Base-by-base conservation (phyloP, 2,888 invertebrate species). In the Drosophila meridiana region DNA sequence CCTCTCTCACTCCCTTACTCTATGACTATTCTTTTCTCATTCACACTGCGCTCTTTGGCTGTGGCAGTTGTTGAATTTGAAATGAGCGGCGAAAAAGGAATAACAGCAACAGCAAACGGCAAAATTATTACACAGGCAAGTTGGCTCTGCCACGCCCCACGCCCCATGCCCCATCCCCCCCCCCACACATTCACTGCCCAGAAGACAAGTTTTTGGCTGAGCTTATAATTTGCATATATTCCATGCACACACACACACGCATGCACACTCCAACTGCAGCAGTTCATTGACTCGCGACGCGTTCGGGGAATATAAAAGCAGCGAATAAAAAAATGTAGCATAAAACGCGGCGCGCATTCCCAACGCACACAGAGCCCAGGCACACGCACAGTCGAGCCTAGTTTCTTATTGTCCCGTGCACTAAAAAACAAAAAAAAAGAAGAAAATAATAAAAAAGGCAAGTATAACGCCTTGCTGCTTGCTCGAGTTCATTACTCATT, bases 401-500 rank as follows among this genome's bases (percentile, higher is more conserved):
- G 84, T 89, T 87, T 85, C 79, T 69, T 78, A 83, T 87, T 89
- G 81, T 88, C 47, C 71, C 70, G 58, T 62, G 78, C 61, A 73
- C 71, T 64, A 50, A 14, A 42, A 50, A 65, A 20, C 20, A 20
- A 76, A 71, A 79, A 66, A 20, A 40, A 20, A 28, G 11, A 11
- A 14, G 3, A 32, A 20, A 34, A 34, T 34, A 42, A 20, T 20
- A 20, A 20, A 20, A 4, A 1, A 32, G 43, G 45, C 36, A 59
- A 59, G 36, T 30, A n/a, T 45, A 57, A 56, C 73, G 65, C 53
- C 64, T 83, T 69, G 40, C 62, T 58, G 6, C 30, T 14, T 8
- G 48, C 71, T 79, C 79, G 82, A 83, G 83, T 86, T 89, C 87
- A 87, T 87, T 90, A 87, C 84, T 87, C 84, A 90, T 89, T 90